Conservation (phyloP, 2,113 vertebrate genomes). For the Leptodactylus fuscus region DNA sequence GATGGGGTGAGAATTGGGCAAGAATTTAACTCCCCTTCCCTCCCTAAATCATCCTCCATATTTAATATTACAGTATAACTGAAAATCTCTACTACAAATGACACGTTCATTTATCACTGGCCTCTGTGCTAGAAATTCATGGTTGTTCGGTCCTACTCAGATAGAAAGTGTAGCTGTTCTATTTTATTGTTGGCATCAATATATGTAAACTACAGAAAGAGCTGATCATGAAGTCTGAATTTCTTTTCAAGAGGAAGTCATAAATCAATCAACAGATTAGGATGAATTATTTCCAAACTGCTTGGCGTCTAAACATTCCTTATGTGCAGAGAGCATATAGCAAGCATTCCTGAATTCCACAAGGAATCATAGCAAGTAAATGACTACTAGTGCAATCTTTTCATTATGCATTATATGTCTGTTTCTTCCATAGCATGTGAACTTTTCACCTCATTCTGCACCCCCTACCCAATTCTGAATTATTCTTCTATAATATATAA, state of each 20-base stretch:
- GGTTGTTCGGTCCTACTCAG: no score
- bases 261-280: conserved; percentile 10
- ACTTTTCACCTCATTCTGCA: background rate
- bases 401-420: background rate
- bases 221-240: background rate
- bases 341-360: conserved; percentile 26
- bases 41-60: no score
- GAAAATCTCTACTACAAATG: no score
- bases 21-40: no score
- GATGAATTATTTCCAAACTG: background rate
- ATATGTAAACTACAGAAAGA: background rate
- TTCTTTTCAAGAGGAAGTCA: conserved; percentile 6
- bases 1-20: no score
- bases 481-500: background rate
- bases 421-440: background rate
- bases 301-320: background rate
- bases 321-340: background rate
- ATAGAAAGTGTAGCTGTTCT: no score
- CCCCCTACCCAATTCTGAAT: background rate
- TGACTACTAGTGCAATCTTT: background rate
- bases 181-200: background rate
- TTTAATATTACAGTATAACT: no score
- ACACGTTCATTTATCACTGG: no score
- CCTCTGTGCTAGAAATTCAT: no score
- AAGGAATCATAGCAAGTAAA: background rate